Evolutionary conservation across 2,113 vertebrate species (phyloP).

Genomic region (Campylorhamphus procurvoides): DNA sequence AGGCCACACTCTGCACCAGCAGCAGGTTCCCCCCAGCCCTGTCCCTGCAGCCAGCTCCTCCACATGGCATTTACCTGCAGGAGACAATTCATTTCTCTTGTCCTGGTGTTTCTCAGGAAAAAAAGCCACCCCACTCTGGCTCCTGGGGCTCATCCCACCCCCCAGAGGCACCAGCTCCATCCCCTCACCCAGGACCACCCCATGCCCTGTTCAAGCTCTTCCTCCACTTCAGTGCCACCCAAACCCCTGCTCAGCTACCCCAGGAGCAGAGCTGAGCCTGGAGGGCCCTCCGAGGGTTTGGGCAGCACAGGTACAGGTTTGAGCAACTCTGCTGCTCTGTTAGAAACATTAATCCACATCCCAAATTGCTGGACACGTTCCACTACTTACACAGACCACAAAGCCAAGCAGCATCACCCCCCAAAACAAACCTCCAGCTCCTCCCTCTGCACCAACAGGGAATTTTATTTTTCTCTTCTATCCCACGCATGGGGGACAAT

Average conservation of each 20-base stretch:
- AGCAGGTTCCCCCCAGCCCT: not conserved
- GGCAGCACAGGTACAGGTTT: fast-evolving
- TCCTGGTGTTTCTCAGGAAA: not conserved
- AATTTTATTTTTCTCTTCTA: too few species aligned
- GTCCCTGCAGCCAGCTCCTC: not conserved
- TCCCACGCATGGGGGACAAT: fast-evolving
- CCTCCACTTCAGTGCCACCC: not conserved
- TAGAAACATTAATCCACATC: not conserved
- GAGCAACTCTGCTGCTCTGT: not conserved
- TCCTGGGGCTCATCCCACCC: not conserved
- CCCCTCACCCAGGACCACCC: not conserved
- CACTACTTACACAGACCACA: fast-evolving
- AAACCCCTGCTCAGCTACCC: too few species aligned
- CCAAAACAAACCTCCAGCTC: not conserved
- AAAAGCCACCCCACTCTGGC: fast-evolving
- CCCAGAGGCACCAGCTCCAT: not conserved
- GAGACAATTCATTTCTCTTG: not conserved
- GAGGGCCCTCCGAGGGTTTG: not conserved
- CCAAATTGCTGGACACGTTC: not conserved
- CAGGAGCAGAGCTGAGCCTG: not conserved
- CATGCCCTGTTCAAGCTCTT: fast-evolving
- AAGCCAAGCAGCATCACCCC: not conserved
- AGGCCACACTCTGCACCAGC: not conserved
- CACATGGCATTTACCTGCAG: fast-evolving
- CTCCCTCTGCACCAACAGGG: not conserved